phyloP scores from a whole-genome alignment of 2,797 vertebrate genomes.

The Clarias laeviceps region DNA sequence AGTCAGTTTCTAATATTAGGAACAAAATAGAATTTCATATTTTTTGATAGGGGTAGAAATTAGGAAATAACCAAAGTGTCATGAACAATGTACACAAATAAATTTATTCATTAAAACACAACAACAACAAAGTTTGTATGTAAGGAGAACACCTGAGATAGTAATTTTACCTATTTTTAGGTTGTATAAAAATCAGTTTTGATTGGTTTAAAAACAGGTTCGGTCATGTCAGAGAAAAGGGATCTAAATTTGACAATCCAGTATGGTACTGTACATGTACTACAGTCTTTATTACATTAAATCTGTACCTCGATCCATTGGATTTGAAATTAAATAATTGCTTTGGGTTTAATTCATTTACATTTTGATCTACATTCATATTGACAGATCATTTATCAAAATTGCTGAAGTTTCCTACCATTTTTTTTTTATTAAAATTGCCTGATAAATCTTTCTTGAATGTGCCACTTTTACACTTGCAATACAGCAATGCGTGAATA shows the following conservation, averaged over 20 bases:
- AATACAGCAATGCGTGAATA: neutral
- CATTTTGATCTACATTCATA: neutral
- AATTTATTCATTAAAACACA: neutral
- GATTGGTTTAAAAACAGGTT: neutral
- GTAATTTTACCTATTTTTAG: neutral
- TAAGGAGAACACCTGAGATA: neutral
- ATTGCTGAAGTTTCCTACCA: too few relatives aligned
- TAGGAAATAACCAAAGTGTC: neutral
- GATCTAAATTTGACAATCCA: neutral
- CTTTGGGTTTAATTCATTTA: neutral
- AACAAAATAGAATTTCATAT: neutral
- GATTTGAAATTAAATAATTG: neutral
- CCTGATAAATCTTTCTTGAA: neutral
- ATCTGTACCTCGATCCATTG: neutral
- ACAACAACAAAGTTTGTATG: neutral
- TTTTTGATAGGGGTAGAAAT: neutral
- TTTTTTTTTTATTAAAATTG: neutral
- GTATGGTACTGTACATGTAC: neutral
- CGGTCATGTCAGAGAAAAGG: neutral
- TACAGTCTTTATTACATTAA: neutral
- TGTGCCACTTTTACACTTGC: neutral
- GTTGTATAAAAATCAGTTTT: neutral
- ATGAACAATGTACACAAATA: neutral
- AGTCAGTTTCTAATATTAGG: neutral
- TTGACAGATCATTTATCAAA: neutral